These are phyloP conservation scores for Pollimyrus isidori DNA, from an alignment of 2,113 vertebrate species.

Conservation along the genomic window DNA sequence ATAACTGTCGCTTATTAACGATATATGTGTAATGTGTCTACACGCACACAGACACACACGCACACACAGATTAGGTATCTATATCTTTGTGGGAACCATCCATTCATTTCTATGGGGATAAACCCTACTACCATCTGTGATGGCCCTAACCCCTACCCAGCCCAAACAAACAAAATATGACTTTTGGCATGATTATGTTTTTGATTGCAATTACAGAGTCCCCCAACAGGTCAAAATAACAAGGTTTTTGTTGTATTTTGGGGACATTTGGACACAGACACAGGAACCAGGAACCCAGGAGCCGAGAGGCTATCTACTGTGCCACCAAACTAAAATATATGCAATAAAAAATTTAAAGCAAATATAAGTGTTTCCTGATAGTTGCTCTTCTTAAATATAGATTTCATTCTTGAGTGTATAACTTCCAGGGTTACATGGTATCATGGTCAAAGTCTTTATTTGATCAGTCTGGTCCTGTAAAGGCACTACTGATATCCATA, in stretches of 20 bases:
- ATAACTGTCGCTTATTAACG: not conserved
- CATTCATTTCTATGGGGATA: not conserved
- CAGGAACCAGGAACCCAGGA: not conserved
- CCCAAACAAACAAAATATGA: no score
- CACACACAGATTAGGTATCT: no score
- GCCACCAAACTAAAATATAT: not conserved
- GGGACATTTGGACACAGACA: not conserved
- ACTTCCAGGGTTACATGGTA: not conserved
- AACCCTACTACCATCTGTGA: not conserved
- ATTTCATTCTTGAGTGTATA: not conserved
- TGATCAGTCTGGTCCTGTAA: not conserved
- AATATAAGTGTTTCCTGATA: not conserved
- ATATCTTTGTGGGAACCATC: no score
- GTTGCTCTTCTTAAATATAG: not conserved
- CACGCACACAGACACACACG: not conserved
- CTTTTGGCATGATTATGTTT: no score
- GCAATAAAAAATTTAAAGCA: not conserved
- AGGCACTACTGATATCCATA: not conserved
- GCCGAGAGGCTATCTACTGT: not conserved
- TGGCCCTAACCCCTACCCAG: no score
- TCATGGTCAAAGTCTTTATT: not conserved
- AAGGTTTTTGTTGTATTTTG: no score
- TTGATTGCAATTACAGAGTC: no score
- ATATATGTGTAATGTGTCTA: not conserved
- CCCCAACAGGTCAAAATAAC: no score